Evolutionary conservation across 2,797 vertebrate genomes (phyloP).

Genomic region (Sphenodon punctatus): DNA sequence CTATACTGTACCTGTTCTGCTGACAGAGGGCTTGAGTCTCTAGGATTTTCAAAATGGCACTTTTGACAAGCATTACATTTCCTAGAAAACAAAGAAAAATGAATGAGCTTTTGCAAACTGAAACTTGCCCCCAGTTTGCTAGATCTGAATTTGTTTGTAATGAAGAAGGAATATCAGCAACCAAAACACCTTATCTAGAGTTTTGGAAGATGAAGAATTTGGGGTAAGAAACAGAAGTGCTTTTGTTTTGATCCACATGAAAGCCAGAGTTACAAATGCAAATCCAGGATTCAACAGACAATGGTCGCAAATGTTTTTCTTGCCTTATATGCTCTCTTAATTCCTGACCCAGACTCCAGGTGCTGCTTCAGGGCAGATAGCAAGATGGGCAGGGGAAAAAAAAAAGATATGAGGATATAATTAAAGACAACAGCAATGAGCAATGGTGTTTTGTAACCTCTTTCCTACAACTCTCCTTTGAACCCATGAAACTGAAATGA

Average conservation of each 20-base stretch:
- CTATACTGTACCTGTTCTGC: slow-evolving; percentile 43
- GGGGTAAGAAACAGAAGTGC: too few relatives aligned
- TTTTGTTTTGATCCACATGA: too few relatives aligned
- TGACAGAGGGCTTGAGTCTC: background rate
- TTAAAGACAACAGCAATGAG: background rate
- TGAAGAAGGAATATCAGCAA: background rate
- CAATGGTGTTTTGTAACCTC: background rate
- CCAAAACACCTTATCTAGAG: background rate
- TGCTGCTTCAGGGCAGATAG: background rate
- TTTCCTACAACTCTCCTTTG: background rate
- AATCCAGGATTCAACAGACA: background rate
- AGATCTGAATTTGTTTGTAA: background rate
- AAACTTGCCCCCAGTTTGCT: fast-evolving
- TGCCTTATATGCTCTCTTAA: background rate
- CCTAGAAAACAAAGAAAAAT: slow-evolving; percentile 9
- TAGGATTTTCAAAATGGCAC: slow-evolving; percentile 3
- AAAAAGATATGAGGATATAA: background rate
- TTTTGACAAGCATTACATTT: background rate
- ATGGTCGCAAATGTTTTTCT: background rate
- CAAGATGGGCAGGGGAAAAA: background rate
- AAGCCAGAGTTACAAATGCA: background rate
- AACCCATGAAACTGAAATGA: fast-evolving
- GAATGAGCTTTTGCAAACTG: background rate
- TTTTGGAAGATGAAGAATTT: too few relatives aligned
- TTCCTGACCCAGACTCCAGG: background rate